Percentiles rank a stretch among this genome's conserved stretches.
phyloP scores from a whole-genome alignment of 2,113 vertebrate species.

The Stigmatopora nigra region DNA sequence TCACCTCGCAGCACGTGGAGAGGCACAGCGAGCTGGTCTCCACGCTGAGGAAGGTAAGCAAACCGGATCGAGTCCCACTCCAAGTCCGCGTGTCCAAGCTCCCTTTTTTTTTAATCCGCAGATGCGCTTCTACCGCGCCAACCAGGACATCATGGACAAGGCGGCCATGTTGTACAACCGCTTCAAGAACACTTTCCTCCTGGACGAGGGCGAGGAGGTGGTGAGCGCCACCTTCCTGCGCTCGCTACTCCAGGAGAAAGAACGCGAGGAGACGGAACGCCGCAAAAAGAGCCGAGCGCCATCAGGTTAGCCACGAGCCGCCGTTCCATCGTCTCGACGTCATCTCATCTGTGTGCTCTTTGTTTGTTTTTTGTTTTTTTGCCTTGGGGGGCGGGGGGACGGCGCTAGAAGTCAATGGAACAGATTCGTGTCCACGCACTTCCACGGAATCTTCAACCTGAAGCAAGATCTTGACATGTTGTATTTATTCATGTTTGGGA shows the following conservation, averaged over 20 bases:
- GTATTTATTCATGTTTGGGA: neutral
- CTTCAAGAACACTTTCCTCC: constrained; percentile 90
- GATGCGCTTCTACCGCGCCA: constrained; percentile 87
- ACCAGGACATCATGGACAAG: constrained; percentile 89
- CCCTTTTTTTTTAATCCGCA: constrained; percentile 42
- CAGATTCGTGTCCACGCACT: neutral
- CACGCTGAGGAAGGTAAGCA: constrained; percentile 85
- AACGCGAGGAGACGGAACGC: constrained; percentile 75
- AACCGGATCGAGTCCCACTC: too few relatives aligned
- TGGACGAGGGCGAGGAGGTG: constrained; percentile 87
- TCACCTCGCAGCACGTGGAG: constrained; percentile 89
- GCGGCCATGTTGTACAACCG: constrained; percentile 94
- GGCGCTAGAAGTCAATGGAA: neutral
- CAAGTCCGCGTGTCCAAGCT: neutral
- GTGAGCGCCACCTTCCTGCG: constrained; percentile 84
- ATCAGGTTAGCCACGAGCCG: neutral
- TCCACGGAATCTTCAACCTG: neutral
- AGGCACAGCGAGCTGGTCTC: constrained; percentile 91
- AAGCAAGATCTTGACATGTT: neutral
- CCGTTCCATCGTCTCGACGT: neutral
- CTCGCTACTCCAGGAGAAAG: constrained; percentile 84
- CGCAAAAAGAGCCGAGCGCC: constrained; percentile 22
- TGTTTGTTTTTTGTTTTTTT: neutral
- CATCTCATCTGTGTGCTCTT: neutral
- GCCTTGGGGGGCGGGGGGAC: neutral